phyloP scores from a whole-genome alignment of 2,797 vertebrate genomes.

The Sphenodon punctatus region DNA sequence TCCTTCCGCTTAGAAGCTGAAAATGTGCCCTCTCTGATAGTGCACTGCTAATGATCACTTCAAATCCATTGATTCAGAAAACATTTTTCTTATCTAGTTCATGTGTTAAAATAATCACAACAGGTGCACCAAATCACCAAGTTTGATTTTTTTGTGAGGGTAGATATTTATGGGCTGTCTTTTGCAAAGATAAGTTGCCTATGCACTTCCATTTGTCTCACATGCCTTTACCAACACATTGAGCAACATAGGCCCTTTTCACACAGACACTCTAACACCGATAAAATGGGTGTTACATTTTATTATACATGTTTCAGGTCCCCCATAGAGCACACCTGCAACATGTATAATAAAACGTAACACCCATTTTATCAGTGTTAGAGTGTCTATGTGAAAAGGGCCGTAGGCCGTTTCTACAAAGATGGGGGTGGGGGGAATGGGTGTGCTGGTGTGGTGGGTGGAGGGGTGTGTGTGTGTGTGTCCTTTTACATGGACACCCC shows the following conservation, averaged over 20 bases:
- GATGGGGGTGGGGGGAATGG: no score
- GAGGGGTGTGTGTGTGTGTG: no score
- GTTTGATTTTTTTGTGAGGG: neutral
- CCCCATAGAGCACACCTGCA: no score
- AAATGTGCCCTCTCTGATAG: neutral
- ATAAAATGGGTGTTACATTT: no score
- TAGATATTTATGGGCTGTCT: neutral
- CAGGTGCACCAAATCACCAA: neutral
- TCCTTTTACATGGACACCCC: no score
- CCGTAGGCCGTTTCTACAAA: no score
- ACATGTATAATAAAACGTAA: no score
- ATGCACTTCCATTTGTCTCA: neutral
- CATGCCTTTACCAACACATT: neutral
- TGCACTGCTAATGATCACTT: neutral
- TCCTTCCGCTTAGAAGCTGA: neutral
- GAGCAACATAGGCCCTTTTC: neutral
- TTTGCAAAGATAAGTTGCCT: neutral
- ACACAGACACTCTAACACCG: no score
- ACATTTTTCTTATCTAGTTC: neutral
- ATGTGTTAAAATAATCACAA: neutral
- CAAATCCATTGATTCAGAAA: neutral
- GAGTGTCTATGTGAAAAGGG: no score
- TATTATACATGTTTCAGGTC: no score
- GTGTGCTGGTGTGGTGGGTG: no score
- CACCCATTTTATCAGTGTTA: no score